Evolutionary conservation across 2,113 vertebrate species (phyloP), one percentile per base, ranked within the genome.

Genomic region (Craseonycteris thonglongyai): DNA sequence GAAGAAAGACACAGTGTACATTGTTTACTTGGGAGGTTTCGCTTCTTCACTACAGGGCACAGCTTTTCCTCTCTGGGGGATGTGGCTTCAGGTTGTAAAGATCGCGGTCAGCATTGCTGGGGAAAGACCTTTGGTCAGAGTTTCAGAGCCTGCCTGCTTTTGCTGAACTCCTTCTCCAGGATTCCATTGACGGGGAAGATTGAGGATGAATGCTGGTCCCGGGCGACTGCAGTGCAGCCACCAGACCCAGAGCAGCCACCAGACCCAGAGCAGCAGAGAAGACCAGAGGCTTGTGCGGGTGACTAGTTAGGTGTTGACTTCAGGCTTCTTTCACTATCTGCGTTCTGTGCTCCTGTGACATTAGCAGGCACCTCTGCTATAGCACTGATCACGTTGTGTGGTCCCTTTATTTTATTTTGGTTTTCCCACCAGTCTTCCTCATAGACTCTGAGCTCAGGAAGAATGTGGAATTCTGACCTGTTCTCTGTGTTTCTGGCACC

Each of bases 291-390:
- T 49, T 58, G 45, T 86, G 61, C 68, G 3, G 65, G 68, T 51
- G 76, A 51, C 21, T 54, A 76, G 80, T 94, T 49, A 81, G 84
- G 81, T 78, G 66, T 35, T n/a, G 18, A n/a, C 51, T 72, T 21
- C 47, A 54, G 49, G 42, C 45, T 59, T 54, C 81, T 90, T 84
- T 56, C 58, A 38, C 61, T 80, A n/a, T 40, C 18, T 86, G 68
- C 13, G 56, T 86, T 30, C 54, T 38, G 26, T 4, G 42, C 28
- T 58, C 49, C 16, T 2, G 1, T 19, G 38, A 63, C 16, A 15
- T 90, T 58, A 28, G 61, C 68, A 24, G 3, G 21, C 14, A 7
- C 21, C 42, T 81, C 65, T 21, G 35, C 28, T 42, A 18, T 33
- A 8, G 28, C 10, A 0, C 61, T 45, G 49, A 33, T 71, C 65